These are phyloP conservation scores for Bos javanicus DNA, from an alignment of 2,113 vertebrate genomes.

Conservation along the genomic window DNA sequence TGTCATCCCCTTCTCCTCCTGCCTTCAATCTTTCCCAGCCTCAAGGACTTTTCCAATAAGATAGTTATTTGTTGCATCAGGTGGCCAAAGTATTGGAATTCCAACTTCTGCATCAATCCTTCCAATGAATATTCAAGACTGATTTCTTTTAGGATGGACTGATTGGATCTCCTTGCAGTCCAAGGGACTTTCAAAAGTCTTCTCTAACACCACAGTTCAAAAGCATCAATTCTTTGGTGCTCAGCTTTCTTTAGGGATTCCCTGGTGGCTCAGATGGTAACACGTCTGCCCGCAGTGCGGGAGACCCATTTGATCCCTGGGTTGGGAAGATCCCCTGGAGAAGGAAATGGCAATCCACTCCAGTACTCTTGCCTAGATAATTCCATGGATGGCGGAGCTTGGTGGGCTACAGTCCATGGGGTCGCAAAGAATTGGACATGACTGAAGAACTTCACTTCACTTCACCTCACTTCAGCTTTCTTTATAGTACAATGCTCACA, in stretches of 20 bases:
- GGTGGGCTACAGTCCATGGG: too few relatives aligned
- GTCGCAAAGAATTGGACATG: fast-evolving
- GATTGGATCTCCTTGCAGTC: neutral
- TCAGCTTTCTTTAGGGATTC: neutral
- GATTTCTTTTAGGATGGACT: neutral
- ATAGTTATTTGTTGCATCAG: neutral
- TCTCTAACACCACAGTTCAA: neutral
- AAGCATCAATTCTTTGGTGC: neutral
- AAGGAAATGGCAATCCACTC: too few relatives aligned
- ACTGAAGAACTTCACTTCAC: too few relatives aligned
- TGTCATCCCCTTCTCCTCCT: neutral
- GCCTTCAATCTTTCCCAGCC: neutral
- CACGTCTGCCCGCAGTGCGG: fast-evolving
- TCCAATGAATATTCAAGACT: neutral
- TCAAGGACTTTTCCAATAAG: neutral
- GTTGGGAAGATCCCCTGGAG: too few relatives aligned
- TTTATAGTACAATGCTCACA: neutral
- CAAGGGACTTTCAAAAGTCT: neutral
- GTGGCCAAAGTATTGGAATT: neutral
- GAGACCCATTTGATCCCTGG: too few relatives aligned
- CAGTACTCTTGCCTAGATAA: too few relatives aligned
- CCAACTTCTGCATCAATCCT: neutral
- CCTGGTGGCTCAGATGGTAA: too few relatives aligned
- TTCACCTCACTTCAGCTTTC: too few relatives aligned
- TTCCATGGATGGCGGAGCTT: too few relatives aligned